Conservation (phyloP, 2,797 vertebrate species). For the Ceyx erithaca region DNA sequence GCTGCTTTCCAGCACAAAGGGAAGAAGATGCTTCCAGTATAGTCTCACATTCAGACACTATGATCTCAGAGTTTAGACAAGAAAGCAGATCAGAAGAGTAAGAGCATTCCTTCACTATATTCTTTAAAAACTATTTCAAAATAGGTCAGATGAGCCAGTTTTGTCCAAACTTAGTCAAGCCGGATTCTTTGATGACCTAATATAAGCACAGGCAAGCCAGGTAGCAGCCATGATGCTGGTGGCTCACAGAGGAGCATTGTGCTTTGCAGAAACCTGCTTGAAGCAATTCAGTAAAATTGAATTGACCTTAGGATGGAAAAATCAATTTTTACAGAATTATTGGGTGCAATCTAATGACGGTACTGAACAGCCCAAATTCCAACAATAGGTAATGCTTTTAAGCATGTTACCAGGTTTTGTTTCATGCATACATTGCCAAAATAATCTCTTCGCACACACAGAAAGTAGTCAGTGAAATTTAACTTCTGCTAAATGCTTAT, state of each 20-base stretch:
- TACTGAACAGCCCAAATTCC: slow-evolving; percentile 16
- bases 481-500: background rate
- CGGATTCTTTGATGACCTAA: background rate
- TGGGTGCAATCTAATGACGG: slow-evolving; percentile 40
- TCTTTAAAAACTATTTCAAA: background rate
- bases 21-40: background rate
- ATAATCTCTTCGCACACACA: background rate
- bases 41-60: background rate
- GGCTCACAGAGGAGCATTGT: slow-evolving; percentile 45
- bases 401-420: slow-evolving; percentile 42
- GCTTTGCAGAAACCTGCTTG: slow-evolving; percentile 29
- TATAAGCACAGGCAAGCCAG: background rate
- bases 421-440: slow-evolving; percentile 10
- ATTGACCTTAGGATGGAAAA: slow-evolving; percentile 29
- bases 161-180: background rate
- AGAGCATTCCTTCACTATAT: background rate
- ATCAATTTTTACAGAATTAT: slow-evolving; percentile 44
- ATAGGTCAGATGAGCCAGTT: background rate
- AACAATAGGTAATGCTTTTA: slow-evolving; percentile 46
- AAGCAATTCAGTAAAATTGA: slow-evolving; percentile 26
- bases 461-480: slow-evolving; percentile 24
- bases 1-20: background rate
- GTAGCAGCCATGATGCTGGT: background rate
- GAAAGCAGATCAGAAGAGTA: background rate
- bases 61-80: background rate